A percentile compares a stretch with the other conserved stretches of the same genome.
These are phyloP conservation scores for Holocentrus rufus DNA, from an alignment of 2,797 vertebrate genomes.

Conservation along the genomic window DNA sequence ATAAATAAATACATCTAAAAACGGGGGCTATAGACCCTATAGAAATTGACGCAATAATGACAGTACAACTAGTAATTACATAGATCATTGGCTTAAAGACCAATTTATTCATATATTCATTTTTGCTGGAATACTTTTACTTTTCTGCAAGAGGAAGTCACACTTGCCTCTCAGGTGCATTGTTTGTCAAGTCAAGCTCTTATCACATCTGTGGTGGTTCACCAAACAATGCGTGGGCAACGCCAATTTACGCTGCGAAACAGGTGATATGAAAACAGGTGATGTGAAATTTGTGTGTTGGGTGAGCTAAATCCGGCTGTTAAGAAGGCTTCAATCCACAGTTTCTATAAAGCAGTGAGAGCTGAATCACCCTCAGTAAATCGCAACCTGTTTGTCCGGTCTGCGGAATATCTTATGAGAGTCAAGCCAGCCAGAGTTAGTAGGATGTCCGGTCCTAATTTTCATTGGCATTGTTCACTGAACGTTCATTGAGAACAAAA, in stretches of 20 bases:
- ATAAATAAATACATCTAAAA: too few relatives aligned
- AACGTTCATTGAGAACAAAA: too few relatives aligned
- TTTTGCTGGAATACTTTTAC: too few relatives aligned
- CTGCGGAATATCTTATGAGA: neutral
- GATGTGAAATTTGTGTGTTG: constrained; percentile 16
- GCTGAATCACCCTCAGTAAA: constrained; percentile 21
- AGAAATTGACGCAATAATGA: too few relatives aligned
- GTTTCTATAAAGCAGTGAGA: constrained; percentile 19
- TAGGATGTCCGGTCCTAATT: neutral
- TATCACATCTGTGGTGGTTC: neutral
- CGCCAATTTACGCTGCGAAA: constrained; percentile 56
- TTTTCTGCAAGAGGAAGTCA: neutral
- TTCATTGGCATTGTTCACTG: constrained; percentile 33
- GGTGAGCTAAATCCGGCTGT: constrained; percentile 38
- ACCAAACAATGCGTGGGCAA: constrained; percentile 7
- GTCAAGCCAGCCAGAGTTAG: neutral
- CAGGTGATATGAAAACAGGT: constrained; percentile 62
- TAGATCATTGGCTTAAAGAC: too few relatives aligned
- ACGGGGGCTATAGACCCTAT: too few relatives aligned
- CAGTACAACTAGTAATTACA: too few relatives aligned
- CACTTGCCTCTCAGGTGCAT: neutral
- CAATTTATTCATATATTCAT: too few relatives aligned
- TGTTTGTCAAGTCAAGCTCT: constrained; percentile 1
- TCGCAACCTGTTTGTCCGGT: constrained; percentile 72
- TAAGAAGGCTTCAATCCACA: constrained; percentile 5